Conservation (phyloP, 2,113 vertebrate species). For the Gymnogyps californianus region DNA sequence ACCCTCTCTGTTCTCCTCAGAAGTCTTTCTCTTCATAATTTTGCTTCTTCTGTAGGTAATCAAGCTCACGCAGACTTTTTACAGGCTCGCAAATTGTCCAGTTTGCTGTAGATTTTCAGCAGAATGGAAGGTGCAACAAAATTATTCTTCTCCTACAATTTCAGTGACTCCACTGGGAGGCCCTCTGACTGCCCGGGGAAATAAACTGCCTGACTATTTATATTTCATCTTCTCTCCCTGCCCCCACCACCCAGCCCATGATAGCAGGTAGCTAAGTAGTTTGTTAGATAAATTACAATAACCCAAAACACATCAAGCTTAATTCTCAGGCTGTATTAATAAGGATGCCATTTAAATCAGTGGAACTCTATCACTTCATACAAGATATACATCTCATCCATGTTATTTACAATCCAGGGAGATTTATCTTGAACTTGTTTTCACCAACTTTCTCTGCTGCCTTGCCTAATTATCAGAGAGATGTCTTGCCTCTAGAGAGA, state of each 20-base stretch:
- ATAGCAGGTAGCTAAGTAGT: not conserved
- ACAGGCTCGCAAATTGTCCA: not conserved
- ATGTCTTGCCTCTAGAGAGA: constrained; percentile 27
- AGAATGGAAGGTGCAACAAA: not conserved
- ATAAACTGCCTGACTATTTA: not conserved
- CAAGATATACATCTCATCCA: not conserved
- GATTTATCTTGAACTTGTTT: not conserved
- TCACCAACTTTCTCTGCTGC: not conserved
- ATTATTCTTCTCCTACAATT: not conserved
- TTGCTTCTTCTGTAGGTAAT: not conserved
- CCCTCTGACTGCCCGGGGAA: not conserved
- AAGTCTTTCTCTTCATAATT: not conserved
- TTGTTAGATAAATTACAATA: not conserved
- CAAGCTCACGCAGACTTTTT: not conserved
- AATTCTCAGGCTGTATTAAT: not conserved
- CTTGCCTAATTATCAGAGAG: constrained; percentile 10
- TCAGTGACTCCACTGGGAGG: not conserved
- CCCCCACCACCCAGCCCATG: not conserved
- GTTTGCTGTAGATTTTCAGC: not conserved
- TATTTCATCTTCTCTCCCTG: not conserved
- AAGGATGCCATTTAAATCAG: not conserved
- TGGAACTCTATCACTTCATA: not conserved
- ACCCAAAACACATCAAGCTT: not conserved
- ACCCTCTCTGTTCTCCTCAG: not conserved
- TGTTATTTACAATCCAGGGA: not conserved